Evolutionary conservation across 2,888 invertebrate genomes (phyloP), one percentile per base, ranked within the genome.

Genomic region (Imbricaverruca yamaguchii): DNA sequence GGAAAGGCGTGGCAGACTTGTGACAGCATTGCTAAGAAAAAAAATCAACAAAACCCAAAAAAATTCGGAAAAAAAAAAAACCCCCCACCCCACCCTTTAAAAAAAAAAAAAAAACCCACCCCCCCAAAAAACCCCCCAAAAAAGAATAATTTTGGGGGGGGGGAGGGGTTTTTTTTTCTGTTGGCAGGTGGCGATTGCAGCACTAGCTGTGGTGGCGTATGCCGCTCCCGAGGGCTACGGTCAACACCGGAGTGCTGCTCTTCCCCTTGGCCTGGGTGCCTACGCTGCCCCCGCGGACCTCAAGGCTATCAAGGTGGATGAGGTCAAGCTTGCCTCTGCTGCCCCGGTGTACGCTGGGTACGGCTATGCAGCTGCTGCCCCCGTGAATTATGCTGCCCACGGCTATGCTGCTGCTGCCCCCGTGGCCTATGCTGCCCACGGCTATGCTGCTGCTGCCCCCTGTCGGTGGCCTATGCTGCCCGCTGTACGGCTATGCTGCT

Each of bases 401-500:
- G 65, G 23, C 65, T 65, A 65, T 23, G 65, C 65, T 23, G 65
- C 65, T 61, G 61, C 61, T 4, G 12, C 61, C 61, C 12, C 67
- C 25, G 23, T 65, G n/a, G 67, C 25, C 12, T 25, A 67, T 13
- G 67, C 25, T 6, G 67, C 11, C 0, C 13, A 67, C 25, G 67
- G 25, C 67, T 13, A 67, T 7, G 67, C 25, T 25, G 67, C 25
- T 4, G n/a, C 67, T 25, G 67, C 61, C 15, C 18, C 21, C 21
- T n/a, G n/a, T n/a, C n/a, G n/a, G 15, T 18, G 18, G 25, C 67
- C 12, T 23, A 23, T 12, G 67, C 25, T 13, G 25, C 25, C 25
- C 25, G n/a, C n/a, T n/a, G n/a, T n/a, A 10, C 8, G 25, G 67
- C 55, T 78, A 63, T 59, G 80, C 81, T 13, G 80, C 81, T 15